Evolutionary conservation across 2,797 vertebrate species (phyloP).

Genomic region (Neosalanx taihuensis): DNA sequence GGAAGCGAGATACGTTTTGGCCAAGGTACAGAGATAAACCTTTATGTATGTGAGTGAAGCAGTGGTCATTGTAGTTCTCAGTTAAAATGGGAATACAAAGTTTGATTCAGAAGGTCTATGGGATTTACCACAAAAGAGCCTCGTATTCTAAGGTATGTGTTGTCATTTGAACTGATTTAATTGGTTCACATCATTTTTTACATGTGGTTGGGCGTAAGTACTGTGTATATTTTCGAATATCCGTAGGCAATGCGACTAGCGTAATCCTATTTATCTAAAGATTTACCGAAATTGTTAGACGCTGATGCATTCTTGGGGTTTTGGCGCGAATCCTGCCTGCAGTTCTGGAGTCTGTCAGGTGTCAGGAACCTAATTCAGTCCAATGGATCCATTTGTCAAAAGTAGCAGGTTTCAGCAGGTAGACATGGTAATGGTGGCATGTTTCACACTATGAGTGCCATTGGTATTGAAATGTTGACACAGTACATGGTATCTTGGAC

Average conservation of each 20-base stretch:
- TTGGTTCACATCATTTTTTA: not conserved
- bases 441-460: too few species aligned
- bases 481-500: too few species aligned
- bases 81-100: conserved; percentile 50
- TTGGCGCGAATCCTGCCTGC: conserved; percentile 6
- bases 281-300: not conserved
- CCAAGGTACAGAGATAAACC: conserved; percentile 57
- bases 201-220: not conserved
- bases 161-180: not conserved
- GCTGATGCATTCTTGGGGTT: not conserved
- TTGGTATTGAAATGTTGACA: too few species aligned
- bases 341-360: conserved; percentile 31
- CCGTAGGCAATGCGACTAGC: not conserved
- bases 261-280: not conserved
- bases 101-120: conserved; percentile 52
- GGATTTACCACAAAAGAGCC: conserved; percentile 47
- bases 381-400: conserved; percentile 44
- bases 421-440: too few species aligned
- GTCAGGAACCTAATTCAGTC: conserved; percentile 39
- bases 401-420: not conserved
- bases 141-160: conserved; percentile 50
- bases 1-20: conserved; percentile 24
- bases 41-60: conserved; percentile 7
- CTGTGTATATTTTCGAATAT: not conserved
- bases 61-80: conserved; percentile 1